A percentile compares a stretch with the other conserved stretches of the same genome.
phyloP scores from a whole-genome alignment of 2,888 invertebrate species.

The Thera obeliscata region DNA sequence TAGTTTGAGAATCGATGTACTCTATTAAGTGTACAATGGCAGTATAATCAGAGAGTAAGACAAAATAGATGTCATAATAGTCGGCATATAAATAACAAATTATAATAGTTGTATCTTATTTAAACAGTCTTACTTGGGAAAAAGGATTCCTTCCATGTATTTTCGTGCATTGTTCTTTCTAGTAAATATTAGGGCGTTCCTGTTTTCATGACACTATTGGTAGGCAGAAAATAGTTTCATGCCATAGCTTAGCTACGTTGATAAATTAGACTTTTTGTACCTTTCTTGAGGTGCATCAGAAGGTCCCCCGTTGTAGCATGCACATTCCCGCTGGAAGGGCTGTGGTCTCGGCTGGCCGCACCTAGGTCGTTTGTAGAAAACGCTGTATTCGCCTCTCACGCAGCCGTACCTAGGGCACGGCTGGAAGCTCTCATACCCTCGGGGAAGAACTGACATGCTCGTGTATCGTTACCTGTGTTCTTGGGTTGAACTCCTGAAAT shows the following conservation, averaged over 20 bases:
- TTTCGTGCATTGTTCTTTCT: too few relatives aligned
- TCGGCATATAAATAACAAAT: too few relatives aligned
- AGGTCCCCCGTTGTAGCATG: conserved; percentile 58
- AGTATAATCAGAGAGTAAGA: not conserved
- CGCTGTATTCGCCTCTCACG: conserved; percentile 68
- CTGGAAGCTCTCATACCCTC: conserved; percentile 64
- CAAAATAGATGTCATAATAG: not conserved
- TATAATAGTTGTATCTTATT: too few relatives aligned
- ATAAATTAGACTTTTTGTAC: conserved; percentile 41
- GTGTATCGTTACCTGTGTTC: conserved; percentile 22
- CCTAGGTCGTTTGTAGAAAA: conserved; percentile 72
- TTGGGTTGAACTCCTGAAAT: conserved; percentile 24
- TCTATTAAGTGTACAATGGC: too few relatives aligned
- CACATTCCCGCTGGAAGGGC: conserved; percentile 66
- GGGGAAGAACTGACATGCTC: conserved; percentile 52
- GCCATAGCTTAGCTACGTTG: too few relatives aligned
- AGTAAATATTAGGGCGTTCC: too few relatives aligned
- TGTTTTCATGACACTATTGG: too few relatives aligned
- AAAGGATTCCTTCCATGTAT: too few relatives aligned
- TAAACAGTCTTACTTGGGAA: too few relatives aligned
- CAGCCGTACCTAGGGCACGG: conserved; percentile 66
- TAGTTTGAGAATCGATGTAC: not conserved
- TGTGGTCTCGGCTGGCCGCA: conserved; percentile 76
- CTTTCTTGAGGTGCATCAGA: conserved; percentile 67
- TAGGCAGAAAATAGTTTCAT: too few relatives aligned